Percentiles rank a stretch among this genome's conserved stretches.
phyloP scores from a whole-genome alignment of 23 tunicate species.

The Pegea sp. region DNA sequence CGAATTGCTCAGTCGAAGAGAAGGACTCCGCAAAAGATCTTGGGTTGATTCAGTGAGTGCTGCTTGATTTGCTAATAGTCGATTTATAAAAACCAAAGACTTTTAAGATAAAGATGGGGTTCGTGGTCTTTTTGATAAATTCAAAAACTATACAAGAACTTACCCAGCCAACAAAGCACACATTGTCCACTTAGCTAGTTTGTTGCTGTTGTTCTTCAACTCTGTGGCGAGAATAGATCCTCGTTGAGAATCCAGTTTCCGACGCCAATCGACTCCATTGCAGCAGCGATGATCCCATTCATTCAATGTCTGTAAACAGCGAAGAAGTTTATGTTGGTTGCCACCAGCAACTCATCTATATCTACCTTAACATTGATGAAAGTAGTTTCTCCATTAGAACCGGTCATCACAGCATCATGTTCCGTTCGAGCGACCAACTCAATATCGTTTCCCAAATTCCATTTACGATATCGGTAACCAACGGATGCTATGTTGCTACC shows the following conservation, averaged over 20 bases:
- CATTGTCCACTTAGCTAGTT: conserved; percentile 94
- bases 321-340: background rate
- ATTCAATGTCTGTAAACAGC: conserved; percentile 42
- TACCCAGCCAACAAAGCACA: conserved; percentile 89
- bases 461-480: conserved; percentile 81
- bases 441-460: conserved; percentile 81
- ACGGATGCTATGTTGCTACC: conserved; percentile 71
- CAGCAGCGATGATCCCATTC: conserved; percentile 89
- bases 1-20: too few species aligned
- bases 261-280: conserved; percentile 93
- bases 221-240: conserved; percentile 96
- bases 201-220: conserved; percentile 90
- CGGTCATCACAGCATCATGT: conserved; percentile 70
- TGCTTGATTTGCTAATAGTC: too few species aligned
- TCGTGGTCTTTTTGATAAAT: too few species aligned
- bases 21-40: too few species aligned
- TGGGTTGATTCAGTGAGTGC: too few species aligned
- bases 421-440: conserved; percentile 79
- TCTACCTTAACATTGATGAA: conserved; percentile 81
- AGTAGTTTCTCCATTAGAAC: conserved; percentile 43
- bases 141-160: too few species aligned
- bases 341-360: too few species aligned
- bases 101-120: too few species aligned
- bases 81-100: too few species aligned
- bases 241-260: conserved; percentile 85